phyloP scores from a whole-genome alignment of 2,888 invertebrate species.

The Drosophila flavopinicola region DNA sequence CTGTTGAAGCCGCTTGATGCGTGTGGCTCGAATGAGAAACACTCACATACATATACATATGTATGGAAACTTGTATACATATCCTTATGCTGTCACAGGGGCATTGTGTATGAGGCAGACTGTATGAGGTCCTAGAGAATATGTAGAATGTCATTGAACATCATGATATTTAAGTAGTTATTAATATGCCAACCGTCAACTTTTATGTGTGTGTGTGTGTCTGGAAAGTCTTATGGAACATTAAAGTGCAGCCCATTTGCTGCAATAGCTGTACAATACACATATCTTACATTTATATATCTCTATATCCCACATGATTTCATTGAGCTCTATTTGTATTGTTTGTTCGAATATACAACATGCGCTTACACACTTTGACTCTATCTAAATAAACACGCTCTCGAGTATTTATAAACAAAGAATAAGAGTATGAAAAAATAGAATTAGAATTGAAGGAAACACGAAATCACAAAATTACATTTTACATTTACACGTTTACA shows the following conservation, averaged over 20 bases:
- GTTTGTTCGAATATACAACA: conserved; percentile 21
- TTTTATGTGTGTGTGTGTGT: conserved; percentile 14
- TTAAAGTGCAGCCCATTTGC: conserved; percentile 10
- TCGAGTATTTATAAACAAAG: conserved; percentile 59
- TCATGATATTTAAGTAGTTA: conserved; percentile 61
- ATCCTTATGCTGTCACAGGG: conserved; percentile 28
- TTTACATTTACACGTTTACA: conserved; percentile 41
- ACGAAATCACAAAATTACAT: conserved; percentile 26
- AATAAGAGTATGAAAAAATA: no score
- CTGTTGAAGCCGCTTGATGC: conserved; percentile 27
- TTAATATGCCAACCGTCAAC: conserved; percentile 48
- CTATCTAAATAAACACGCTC: conserved; percentile 72
- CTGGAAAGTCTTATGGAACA: conserved; percentile 30
- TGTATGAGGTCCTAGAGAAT: conserved; percentile 41
- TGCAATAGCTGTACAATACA: conserved; percentile 14
- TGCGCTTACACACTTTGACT: conserved; percentile 68
- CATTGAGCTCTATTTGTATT: conserved; percentile 25
- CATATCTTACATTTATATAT: conserved; percentile 3
- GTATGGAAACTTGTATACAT: conserved; percentile 8
- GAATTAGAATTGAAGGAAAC: conserved; percentile 24
- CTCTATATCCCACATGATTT: neutral
- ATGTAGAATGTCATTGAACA: conserved; percentile 71
- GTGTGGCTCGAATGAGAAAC: conserved; percentile 24
- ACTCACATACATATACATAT: conserved; percentile 31
- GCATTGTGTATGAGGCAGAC: conserved; percentile 53